Evolutionary conservation across 1,140 invertebrate species (phyloP), one percentile per base, ranked within the genome.

Genomic region (Trachelipus rathkii): DNA sequence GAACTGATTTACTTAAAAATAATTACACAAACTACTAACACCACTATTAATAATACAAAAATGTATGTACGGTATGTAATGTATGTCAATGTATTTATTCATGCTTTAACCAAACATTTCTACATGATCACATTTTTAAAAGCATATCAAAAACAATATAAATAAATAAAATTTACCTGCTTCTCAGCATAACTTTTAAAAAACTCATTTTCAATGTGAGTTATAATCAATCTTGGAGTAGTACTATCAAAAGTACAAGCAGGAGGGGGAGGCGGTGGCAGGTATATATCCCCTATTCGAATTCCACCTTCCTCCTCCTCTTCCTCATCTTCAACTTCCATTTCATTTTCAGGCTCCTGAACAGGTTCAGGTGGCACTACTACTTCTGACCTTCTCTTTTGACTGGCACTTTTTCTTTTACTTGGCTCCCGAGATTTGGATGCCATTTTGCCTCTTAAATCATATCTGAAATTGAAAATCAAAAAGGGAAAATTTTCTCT

Each of bases 171-270:
- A 33, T 33, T 33, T 67, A 88, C 85, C 83, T 93, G 89, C 69
- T 88, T 88, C 0, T 93, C 94, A 77, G 92, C 95, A 84, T 99
- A 99, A 83, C 96, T 98, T 87, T 99, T 99, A 84, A 99, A 99
- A 85, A 98, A 97, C 44, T 90, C 87, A 85, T 97, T 97, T 0
- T 91, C 90, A 82, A 99, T 98, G 79, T 95, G 89, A 0, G 91
- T 91, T 44, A 99, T 98, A 66, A 99, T 91, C 24, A 99, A 85
- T 13, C 97, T 87, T 9, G 93, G 90, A 0, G 90, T 93, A n/a
- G 86, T 87, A 72, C 81, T 77, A 79, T 92, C 90, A 80, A 89
- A 88, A 24, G 90, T 90, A 50, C 88, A 87, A n/a, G 90, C 87
- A 9, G 90, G 88, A 75, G 88, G 89, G n/a, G 91, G 89, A 9